Evolutionary conservation across 2,113 vertebrate genomes (phyloP).

Genomic region (Xiphias gladius): DNA sequence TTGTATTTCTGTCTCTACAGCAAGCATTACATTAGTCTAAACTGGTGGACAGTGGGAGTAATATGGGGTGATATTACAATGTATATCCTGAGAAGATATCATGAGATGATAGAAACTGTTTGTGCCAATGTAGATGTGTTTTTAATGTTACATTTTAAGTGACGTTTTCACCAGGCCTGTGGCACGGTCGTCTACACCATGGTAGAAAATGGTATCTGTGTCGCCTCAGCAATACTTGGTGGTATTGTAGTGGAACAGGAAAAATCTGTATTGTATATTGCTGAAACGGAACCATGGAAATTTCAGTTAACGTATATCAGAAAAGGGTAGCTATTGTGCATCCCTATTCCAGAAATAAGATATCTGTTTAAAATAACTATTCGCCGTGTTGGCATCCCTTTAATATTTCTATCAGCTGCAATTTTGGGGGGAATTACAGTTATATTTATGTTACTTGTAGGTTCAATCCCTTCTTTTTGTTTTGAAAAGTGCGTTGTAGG

Average conservation of each 20-base stretch:
- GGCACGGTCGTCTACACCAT: neutral
- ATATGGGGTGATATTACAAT: no score
- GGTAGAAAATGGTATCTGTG: neutral
- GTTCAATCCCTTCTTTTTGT: slow-evolving; percentile 5
- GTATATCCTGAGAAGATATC: no score
- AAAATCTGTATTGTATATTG: neutral
- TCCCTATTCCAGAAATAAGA: neutral
- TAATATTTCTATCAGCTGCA: neutral
- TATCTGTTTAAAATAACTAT: neutral
- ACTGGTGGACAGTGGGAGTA: no score
- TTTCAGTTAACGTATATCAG: neutral
- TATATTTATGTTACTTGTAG: neutral
- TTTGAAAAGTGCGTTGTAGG: slow-evolving; percentile 2
- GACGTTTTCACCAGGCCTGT: no score
- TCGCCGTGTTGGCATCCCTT: neutral
- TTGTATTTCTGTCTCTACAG: neutral
- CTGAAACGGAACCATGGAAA: neutral
- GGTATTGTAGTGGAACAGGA: no score
- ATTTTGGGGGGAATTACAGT: no score
- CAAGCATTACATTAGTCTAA: no score
- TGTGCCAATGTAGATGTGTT: no score
- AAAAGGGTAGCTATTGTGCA: neutral
- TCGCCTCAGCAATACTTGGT: neutral
- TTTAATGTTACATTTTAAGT: no score
- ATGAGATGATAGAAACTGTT: no score